Evolutionary conservation across 2,113 vertebrate species (phyloP), one percentile per base, ranked within the genome.

Genomic region (Lucifuga dentata): DNA sequence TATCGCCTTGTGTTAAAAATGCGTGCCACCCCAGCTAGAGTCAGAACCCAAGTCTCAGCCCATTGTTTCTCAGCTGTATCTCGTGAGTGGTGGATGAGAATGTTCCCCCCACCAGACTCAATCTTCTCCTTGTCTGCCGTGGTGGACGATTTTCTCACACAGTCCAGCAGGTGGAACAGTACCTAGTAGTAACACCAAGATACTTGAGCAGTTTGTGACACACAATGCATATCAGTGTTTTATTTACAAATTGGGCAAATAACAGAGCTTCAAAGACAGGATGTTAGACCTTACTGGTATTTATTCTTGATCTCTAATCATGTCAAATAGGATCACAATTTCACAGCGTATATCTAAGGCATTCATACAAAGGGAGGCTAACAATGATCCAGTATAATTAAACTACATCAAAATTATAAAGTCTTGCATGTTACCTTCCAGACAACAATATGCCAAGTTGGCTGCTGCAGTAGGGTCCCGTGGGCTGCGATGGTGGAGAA

Each of bases 91-190:
- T 99, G 98, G 86, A 99, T 99, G 26, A 99, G 96, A 78, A 99
- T 99, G 90, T 99, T 99, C 19, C 97, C 97, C 44, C 98, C 97
- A 23, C 98, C 98, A 0, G 98, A 99, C 79, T 99, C 98, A 17
- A 99, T 99, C 89, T 99, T 99, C 89, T 99, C 98, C 89, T 99
- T 99, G 88, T 99, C 98, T 5, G 98, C 98, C 21, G 98, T 98
- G 1, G 95, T 96, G 86, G 98, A 99, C 10, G 97, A 97, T 20
- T 94, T 95, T 87, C 97, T 92, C 85, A 99, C 98, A 21, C 95
- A 94, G 88, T 95, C 93, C 46, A 99, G 75, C 16, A 99, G 90
- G 76, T 97, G 95, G 91, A 99, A 99, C 68, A 99, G 93, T 46
- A 99, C 98, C 98, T 99, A 81, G 17, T 62, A 65, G 35, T 68